Base-by-base conservation (phyloP, 2,888 invertebrate genomes). In the Lobophora halterata region DNA sequence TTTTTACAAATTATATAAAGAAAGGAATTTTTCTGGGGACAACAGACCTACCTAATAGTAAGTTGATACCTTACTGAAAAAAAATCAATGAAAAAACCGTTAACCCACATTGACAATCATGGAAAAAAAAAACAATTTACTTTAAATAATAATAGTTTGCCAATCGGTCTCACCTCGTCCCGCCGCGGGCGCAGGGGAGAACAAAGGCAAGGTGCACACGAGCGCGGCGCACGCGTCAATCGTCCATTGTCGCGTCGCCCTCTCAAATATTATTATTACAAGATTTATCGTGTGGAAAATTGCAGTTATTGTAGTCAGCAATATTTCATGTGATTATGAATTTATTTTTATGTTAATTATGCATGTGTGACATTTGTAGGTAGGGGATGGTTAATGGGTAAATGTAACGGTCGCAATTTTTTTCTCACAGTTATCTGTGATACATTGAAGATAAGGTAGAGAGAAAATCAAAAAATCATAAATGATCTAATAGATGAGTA, bases 271-370 rank as follows among this genome's bases (percentile, higher is more conserved):
- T 85, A 83, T 86, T 85, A 83, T 86, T 82, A 74, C 51, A 65
- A 73, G 82, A 85, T 85, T 85, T 85, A 87, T 85, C 80, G 83
- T 81, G 74, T 66, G 80, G 85, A 87, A 87, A 87, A 87, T 87
- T 86, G 78, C 74, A 83, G 69, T 74, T 73, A 83, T 86, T 86
- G 85, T 85, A 67, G 71, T 70, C 52, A 61, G 69, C 61, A 58
- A 80, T 83, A 81, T 79, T 76, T 80, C 78, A 79, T 75, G 65
- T 75, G 74, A 79, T 81, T 81, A 80, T 82, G 82, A 80, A 79
- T 79, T 69, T 79, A 78, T 81, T 82, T 80, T 82, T 80, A 81
- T 85, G 79, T 81, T 82, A 83, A 83, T 86, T 74, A 74, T 48
- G 54, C 56, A 56, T 55, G 61, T 61, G 61, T 54, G 64, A 52